These are phyloP conservation scores for Aurelia aurita complex sp. Pacific DNA, from an alignment of 30 jellyfish, hydroid and myxozoan species.

Conservation along the genomic window DNA sequence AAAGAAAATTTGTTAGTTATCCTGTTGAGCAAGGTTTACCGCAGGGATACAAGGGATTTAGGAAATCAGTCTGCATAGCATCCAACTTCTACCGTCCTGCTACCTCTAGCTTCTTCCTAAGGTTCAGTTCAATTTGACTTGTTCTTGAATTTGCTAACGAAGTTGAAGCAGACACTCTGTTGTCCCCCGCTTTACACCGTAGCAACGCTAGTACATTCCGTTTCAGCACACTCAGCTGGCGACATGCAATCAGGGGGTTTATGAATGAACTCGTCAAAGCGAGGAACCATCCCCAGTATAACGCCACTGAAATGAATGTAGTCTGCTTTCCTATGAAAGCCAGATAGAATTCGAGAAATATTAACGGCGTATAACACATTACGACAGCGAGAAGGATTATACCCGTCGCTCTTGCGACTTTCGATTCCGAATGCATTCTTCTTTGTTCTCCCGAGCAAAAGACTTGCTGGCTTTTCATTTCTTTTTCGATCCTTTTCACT, in stretches of 20 bases:
- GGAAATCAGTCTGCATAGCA: no score
- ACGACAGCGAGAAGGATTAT: constrained; percentile 26
- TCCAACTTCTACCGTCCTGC: no score
- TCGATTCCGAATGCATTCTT: constrained; percentile 42
- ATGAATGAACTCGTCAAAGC: constrained; percentile 20
- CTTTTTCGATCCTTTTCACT: constrained; percentile 49
- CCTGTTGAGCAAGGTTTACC: no score
- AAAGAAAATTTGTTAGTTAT: no score
- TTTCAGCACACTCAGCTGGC: constrained; percentile 42
- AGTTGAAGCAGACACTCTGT: background rate
- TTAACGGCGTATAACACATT: constrained; percentile 43
- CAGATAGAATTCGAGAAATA: constrained; percentile 23
- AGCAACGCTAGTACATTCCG: constrained; percentile 5
- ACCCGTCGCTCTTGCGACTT: constrained; percentile 64
- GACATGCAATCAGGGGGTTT: constrained; percentile 51
- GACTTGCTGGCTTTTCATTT: constrained; percentile 39
- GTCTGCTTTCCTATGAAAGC: constrained; percentile 28
- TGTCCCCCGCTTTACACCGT: background rate
- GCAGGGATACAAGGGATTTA: no score
- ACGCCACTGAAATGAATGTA: background rate
- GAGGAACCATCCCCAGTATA: constrained; percentile 57
- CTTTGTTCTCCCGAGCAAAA: constrained; percentile 29
- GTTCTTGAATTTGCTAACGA: constrained; percentile 7
- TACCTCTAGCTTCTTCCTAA: no score
- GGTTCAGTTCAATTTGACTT: constrained; percentile 4